Base-by-base conservation (phyloP, 2,113 vertebrate genomes). In the Hiodon tergisus region DNA sequence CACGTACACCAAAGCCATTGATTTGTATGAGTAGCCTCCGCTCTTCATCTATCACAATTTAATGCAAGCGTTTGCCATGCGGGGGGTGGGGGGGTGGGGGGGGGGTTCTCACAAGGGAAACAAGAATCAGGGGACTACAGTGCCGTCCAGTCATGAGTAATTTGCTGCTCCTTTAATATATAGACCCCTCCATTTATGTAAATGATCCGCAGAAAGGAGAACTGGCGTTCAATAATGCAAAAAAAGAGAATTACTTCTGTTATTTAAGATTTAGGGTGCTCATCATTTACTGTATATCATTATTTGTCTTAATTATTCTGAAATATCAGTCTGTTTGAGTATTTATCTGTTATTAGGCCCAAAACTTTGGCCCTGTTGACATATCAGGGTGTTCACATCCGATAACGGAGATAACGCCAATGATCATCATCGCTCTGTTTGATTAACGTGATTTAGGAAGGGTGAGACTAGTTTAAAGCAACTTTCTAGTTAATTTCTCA, bases 21-120 rank as follows among this genome's bases (percentile, higher is more conserved):
- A 99, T 99, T 98, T 98, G 96, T 99, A 98, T 98, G 96, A 98
- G 96, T 95, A 93, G 92, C 94, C 97, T 97, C 97, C 95, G 92
- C 93, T 96, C 94, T 96, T 95, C 97, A 99, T 98, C 97, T 98
- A 98, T 98, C 97, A 98, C 96, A 98, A 98, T 99, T 98, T 96
- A 98, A 97, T 95, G 95, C 94, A 93, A 93, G 93, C 93, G 94
- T 98, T 98, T 96, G 96, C 93, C 95, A 96, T 93, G 95, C 94
- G 95, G 94, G 94, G 92, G 92, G 92, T 84, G 89, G n/a, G n/a
- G n/a, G n/a, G n/a, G n/a, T n/a, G 95, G 94, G 94, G 92, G 92
- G 92, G 84, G 89, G 90, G 89, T 86, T 87, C 81, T 86, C 90
- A 90, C 91, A 87, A 83, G 91, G 90, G 91, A 90, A 87, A 88